Conservation (phyloP, 2,888 invertebrate genomes). For the Drosophila meridionalis region DNA sequence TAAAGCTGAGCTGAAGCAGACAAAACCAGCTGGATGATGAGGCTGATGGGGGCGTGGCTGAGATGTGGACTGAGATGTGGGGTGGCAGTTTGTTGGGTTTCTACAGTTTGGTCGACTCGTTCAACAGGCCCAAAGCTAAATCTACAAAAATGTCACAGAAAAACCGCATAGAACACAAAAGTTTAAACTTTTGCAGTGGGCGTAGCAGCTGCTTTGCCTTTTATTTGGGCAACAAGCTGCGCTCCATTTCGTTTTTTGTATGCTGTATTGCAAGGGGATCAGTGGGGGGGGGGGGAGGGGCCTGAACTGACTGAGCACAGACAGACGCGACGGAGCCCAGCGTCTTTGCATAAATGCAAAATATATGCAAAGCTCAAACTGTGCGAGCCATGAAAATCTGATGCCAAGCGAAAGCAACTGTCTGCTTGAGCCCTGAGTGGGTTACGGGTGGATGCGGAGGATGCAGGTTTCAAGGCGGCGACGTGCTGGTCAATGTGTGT, state of each 20-base stretch:
- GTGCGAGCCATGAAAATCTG: conserved; percentile 54
- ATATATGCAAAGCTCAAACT: conserved; percentile 69
- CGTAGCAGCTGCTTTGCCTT: conserved; percentile 46
- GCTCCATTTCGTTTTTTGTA: conserved; percentile 62
- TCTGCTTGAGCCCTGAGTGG: conserved; percentile 29
- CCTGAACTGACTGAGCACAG: neutral
- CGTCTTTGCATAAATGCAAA: conserved; percentile 73
- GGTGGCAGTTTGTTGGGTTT: conserved; percentile 1
- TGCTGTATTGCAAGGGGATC: conserved; percentile 5
- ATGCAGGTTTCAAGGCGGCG: conserved; percentile 9
- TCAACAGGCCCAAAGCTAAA: conserved; percentile 49
- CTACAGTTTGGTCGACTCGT: conserved; percentile 14
- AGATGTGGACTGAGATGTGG: conserved; percentile 7
- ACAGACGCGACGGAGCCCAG: conserved; percentile 4
- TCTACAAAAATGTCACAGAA: conserved; percentile 70
- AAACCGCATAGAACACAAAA: conserved; percentile 69
- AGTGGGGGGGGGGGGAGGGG: neutral
- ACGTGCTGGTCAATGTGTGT: conserved; percentile 20
- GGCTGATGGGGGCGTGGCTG: conserved; percentile 8
- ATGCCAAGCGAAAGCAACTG: conserved; percentile 53
- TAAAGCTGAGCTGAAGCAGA: conserved; percentile 38
- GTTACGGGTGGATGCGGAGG: neutral
- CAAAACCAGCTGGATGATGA: conserved; percentile 30
- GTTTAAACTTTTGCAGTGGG: conserved; percentile 62
- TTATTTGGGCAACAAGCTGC: conserved; percentile 51